Conservation (phyloP, 2,113 vertebrate genomes). For the Nannospalax galili region DNA sequence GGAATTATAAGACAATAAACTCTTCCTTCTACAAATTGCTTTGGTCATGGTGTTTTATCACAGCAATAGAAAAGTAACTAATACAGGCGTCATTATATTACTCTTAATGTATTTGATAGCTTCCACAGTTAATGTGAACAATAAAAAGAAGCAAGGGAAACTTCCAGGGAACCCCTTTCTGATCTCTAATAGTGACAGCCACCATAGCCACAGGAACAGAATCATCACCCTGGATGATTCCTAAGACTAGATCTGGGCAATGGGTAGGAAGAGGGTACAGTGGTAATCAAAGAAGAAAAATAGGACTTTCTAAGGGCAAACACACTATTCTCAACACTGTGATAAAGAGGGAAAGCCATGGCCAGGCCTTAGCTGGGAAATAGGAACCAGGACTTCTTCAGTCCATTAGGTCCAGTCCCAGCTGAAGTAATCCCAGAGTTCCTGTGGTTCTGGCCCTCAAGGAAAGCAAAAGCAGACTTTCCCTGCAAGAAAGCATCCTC, state of each 20-base stretch:
- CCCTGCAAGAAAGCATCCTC: not conserved
- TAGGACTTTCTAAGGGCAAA: no score
- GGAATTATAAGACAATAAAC: no score
- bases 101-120: not conserved
- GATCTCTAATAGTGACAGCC: not conserved
- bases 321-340: rapidly evolving
- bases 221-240: not conserved
- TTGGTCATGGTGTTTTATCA: no score
- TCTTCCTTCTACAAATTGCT: no score
- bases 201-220: not conserved
- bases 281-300: not conserved
- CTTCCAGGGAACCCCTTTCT: not conserved
- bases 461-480: not conserved
- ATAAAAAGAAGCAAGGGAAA: not conserved
- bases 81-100: no score
- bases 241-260: not conserved
- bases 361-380: not conserved
- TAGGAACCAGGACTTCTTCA: not conserved
- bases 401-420: not conserved
- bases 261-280: not conserved
- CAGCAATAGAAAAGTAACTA: no score
- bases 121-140: slow-evolving; percentile 6
- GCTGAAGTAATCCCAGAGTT: not conserved
- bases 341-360: not conserved
- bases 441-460: not conserved